These are phyloP conservation scores for Incurvaria masculella DNA, from an alignment of 2,888 invertebrate species.

Conservation along the genomic window DNA sequence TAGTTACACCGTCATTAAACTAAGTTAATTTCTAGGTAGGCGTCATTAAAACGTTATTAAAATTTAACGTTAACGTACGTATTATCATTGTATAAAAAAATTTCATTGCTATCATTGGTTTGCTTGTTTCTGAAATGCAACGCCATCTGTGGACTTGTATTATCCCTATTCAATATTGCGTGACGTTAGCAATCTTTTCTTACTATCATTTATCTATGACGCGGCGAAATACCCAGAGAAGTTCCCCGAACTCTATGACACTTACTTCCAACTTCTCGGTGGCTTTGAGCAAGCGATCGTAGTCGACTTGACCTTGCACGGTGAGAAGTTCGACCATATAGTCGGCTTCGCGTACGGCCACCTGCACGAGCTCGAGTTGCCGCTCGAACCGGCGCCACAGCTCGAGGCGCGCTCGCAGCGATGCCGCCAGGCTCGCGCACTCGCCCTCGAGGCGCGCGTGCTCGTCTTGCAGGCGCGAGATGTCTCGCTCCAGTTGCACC, in stretches of 20 bases:
- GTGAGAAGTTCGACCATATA: constrained; percentile 85
- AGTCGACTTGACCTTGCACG: constrained; percentile 82
- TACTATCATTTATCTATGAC: no score
- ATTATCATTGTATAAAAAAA: background rate
- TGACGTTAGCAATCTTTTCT: no score
- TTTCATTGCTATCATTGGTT: no score
- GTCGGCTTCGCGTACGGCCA: constrained; percentile 80
- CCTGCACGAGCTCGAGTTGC: constrained; percentile 75
- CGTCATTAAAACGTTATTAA: constrained; percentile 4
- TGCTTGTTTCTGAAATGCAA: no score
- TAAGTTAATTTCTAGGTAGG: background rate
- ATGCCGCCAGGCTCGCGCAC: constrained; percentile 63
- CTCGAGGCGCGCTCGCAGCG: constrained; percentile 62
- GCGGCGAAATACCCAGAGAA: no score
- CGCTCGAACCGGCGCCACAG: constrained; percentile 77
- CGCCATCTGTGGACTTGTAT: no score
- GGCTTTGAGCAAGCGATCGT: constrained; percentile 76
- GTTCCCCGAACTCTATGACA: no score
- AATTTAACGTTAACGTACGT: background rate
- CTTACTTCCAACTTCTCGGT: constrained; percentile 82
- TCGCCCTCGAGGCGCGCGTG: constrained; percentile 71
- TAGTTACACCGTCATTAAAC: no score
- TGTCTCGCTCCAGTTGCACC: constrained; percentile 70
- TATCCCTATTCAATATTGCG: no score
- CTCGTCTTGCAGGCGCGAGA: constrained; percentile 68